A percentile compares a stretch with the other conserved stretches of the same genome.
These are phyloP conservation scores for Caenorhabditis uteleia DNA, from an alignment of 2,888 invertebrate species.

Conservation along the genomic window DNA sequence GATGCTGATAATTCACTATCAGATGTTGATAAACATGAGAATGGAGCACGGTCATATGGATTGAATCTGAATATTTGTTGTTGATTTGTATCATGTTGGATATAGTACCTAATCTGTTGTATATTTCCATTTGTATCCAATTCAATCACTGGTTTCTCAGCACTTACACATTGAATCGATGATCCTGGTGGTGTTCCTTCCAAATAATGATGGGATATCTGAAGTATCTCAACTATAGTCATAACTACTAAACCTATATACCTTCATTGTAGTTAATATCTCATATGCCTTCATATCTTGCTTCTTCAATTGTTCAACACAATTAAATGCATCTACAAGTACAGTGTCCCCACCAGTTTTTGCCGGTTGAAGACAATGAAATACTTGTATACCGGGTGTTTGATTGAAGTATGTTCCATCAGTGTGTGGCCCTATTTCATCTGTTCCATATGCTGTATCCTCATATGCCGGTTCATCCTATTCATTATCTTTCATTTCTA, in stretches of 20 bases:
- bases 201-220: slow-evolving; percentile 51
- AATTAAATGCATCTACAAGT: slow-evolving; percentile 80
- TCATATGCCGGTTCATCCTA: slow-evolving; percentile 72
- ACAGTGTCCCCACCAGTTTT: slow-evolving; percentile 80
- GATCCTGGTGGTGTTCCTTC: slow-evolving; percentile 50
- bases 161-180: slow-evolving; percentile 23
- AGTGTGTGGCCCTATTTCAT: slow-evolving; percentile 79
- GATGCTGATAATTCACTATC: slow-evolving; percentile 28
- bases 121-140: slow-evolving; percentile 34
- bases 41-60: slow-evolving; percentile 79
- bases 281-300: slow-evolving; percentile 75
- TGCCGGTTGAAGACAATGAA: slow-evolving; percentile 76
- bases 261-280: slow-evolving; percentile 71
- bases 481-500: neutral
- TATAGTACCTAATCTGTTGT: slow-evolving; percentile 68
- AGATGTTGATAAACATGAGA: slow-evolving; percentile 65
- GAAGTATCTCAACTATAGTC: neutral
- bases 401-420: slow-evolving; percentile 82
- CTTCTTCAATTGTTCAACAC: slow-evolving; percentile 73
- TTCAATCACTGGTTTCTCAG: slow-evolving; percentile 44
- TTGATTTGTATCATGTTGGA: slow-evolving; percentile 10
- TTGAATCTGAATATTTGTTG: slow-evolving; percentile 79
- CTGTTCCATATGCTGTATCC: slow-evolving; percentile 80
- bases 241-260: slow-evolving; percentile 26
- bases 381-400: slow-evolving; percentile 76